Evolutionary conservation across 2,113 vertebrate genomes (phyloP), one percentile per base, ranked within the genome.

Genomic region (Cricetomys ansorgei): DNA sequence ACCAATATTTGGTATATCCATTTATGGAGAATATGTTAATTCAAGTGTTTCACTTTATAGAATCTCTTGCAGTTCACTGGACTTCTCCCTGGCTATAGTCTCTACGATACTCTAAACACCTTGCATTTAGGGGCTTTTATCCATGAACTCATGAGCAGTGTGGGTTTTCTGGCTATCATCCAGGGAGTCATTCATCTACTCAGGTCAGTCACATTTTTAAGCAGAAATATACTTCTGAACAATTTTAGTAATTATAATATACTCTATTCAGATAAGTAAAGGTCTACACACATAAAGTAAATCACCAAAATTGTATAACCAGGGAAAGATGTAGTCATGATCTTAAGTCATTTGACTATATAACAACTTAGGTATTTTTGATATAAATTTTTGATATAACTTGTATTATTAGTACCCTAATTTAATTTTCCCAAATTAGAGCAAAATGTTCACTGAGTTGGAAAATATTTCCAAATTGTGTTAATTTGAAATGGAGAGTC

Each of bases 41-140:
- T 89, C 0, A 0, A 7, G 21, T 96, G 76, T 94, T 96, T 91
- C 62, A 59, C 92, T 84, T 72, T 89, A 8, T 37, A 88, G 0
- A 40, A 77, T 88, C 62, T 29, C 64, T 88, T 97, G 85, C 62
- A 80, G 88, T 92, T 89, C 64, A 1, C 11, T 94, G 96, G 97
- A n/a, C 94, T 96, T 48, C 92, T 92, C 40, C 91, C 3, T 88
- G 91, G 67, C 77, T 89, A 84, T n/a, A n/a, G n/a, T n/a, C 5
- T 43, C 93, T 92, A 79, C 5, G 37, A 55, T 79, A 89, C 34
- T 57, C 62, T 72, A 40, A 87, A 23, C 19, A 57, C 10, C 27
- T 86, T 37, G 9, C 65, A 97, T 92, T 91, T 55, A 43, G 97
- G 27, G 3, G 96, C 9, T 96, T 97, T 96, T 59, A 79, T 83